Percentiles rank a stretch among this genome's conserved stretches.
phyloP scores from a whole-genome alignment of 2,113 vertebrate genomes.

The Leucosticte australis region DNA sequence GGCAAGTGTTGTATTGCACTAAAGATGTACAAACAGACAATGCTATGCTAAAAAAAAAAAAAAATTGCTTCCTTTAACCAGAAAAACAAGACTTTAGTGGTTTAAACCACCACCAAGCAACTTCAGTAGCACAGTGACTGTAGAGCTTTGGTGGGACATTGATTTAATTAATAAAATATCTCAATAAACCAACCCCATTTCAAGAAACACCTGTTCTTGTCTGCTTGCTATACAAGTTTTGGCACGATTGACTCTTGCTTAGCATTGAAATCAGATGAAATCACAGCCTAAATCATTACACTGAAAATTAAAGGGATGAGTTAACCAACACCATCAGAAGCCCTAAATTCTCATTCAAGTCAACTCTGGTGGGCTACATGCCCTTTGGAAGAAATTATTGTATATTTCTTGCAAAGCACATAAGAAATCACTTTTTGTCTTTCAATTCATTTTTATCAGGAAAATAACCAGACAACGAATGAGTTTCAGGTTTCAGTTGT shows the following conservation, averaged over 20 bases:
- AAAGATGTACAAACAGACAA: not conserved
- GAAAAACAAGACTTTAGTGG: not conserved
- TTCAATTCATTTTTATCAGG: not conserved
- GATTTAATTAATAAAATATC: not conserved
- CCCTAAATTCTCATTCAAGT: not conserved
- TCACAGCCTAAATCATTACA: not conserved
- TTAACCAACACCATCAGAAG: not conserved
- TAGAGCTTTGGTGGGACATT: not conserved
- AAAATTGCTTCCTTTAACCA: not conserved
- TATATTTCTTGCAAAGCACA: not conserved
- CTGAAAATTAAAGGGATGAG: not conserved
- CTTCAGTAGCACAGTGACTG: not conserved
- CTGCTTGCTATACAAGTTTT: not conserved
- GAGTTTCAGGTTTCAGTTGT: not conserved
- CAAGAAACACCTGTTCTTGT: slow-evolving; percentile 26
- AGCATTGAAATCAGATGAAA: not conserved
- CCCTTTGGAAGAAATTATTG: not conserved
- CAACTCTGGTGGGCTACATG: not conserved
- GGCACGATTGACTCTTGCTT: not conserved
- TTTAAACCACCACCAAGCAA: not conserved
- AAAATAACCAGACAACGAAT: not conserved
- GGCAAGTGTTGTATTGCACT: not conserved
- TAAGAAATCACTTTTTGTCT: not conserved
- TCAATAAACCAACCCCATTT: not conserved
- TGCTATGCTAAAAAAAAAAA: not conserved